These are phyloP conservation scores for Xestoiulus laeticollis DNA, from an alignment of 2,888 invertebrate genomes.

Conservation along the genomic window DNA sequence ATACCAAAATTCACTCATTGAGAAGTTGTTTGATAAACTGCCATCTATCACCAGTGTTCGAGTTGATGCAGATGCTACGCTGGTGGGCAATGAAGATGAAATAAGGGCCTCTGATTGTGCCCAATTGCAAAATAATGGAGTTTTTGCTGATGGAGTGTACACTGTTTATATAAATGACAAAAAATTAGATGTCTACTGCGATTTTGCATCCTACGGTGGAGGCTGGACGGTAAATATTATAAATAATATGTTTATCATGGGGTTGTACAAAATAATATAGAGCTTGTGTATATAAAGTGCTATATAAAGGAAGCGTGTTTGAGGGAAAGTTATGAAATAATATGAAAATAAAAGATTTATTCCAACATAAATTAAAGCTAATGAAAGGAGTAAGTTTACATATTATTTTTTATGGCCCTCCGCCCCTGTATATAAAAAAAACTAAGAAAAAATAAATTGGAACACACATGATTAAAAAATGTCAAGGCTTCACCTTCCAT, in stretches of 20 bases:
- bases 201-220: constrained; percentile 69
- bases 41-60: not conserved
- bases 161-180: constrained; percentile 56
- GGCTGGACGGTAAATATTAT: constrained; percentile 76
- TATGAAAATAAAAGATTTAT: too few relatives aligned
- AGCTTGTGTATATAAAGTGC: too few relatives aligned
- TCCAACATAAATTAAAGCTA: too few relatives aligned
- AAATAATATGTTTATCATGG: too few relatives aligned
- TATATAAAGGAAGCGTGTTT: too few relatives aligned
- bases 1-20: constrained; percentile 25
- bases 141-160: constrained; percentile 59
- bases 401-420: too few relatives aligned
- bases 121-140: constrained; percentile 58
- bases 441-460: not conserved
- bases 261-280: too few relatives aligned
- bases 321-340: too few relatives aligned
- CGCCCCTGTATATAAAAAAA: not conserved
- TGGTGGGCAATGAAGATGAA: not conserved
- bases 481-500: not conserved
- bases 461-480: not conserved
- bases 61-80: not conserved
- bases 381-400: too few relatives aligned
- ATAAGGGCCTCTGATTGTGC: constrained; percentile 55
- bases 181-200: constrained; percentile 65
- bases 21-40: constrained; percentile 47